phyloP scores from a whole-genome alignment of 2,888 invertebrate species.

The Drosophila merina region DNA sequence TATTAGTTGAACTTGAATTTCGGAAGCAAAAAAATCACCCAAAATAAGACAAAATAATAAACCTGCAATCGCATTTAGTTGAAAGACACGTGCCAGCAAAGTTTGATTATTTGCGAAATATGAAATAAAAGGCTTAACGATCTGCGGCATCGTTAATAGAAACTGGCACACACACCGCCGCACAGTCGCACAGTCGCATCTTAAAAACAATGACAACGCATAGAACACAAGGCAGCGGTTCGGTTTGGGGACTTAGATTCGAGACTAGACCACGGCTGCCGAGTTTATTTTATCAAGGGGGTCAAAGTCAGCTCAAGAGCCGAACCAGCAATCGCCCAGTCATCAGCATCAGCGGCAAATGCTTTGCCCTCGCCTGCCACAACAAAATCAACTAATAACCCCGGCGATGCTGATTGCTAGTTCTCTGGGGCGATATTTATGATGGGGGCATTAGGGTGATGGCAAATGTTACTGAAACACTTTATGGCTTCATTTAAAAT shows the following conservation, averaged over 20 bases:
- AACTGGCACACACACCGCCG: constrained; percentile 31
- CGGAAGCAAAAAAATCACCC: constrained; percentile 8
- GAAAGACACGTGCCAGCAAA: constrained; percentile 42
- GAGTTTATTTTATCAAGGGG: constrained; percentile 52
- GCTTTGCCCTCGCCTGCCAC: constrained; percentile 54
- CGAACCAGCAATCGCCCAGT: constrained; percentile 58
- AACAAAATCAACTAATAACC: constrained; percentile 47
- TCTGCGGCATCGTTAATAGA: constrained; percentile 29
- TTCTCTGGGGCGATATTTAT: constrained; percentile 41
- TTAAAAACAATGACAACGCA: constrained; percentile 38
- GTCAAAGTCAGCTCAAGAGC: constrained; percentile 72
- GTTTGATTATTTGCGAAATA: constrained; percentile 39
- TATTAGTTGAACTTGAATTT: constrained; percentile 42
- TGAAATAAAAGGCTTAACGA: constrained; percentile 44
- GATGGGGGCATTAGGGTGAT: constrained; percentile 37
- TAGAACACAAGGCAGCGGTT: constrained; percentile 54
- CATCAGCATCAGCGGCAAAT: constrained; percentile 66
- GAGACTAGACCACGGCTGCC: constrained; percentile 52
- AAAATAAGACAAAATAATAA: constrained; percentile 9
- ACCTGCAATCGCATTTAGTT: constrained; percentile 32
- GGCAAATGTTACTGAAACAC: constrained; percentile 28
- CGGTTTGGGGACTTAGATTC: constrained; percentile 25
- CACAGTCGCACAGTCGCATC: not conserved
- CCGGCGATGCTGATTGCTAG: constrained; percentile 35
- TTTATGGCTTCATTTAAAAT: not conserved